Base-by-base conservation (phyloP, 2,113 vertebrate genomes). In the Myotis yumanensis region DNA sequence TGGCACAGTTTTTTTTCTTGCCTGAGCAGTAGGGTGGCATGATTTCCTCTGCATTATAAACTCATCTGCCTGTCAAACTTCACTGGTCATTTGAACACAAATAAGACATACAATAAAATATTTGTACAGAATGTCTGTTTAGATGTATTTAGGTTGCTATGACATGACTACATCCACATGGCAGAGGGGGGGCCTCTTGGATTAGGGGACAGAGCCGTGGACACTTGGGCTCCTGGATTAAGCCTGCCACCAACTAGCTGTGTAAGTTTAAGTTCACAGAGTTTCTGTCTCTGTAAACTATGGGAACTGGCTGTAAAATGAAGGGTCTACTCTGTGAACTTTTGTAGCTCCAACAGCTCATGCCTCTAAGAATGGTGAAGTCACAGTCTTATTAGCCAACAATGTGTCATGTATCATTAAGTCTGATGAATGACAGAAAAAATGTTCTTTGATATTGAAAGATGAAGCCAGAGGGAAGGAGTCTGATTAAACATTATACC, bases 401-500 rank as follows among this genome's bases (percentile, higher is more conserved):
- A 80, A 48, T 52, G 80, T 94, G 80, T 79, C 91, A 54, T 87
- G 32, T 86, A 43, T 93, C 82, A 93, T 86, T 89, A 84, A 77
- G 52, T 69, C 87, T 97, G 91, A 94, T 84, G 86, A 93, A 95
- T 66, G 72, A 73, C 66, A 77, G 72, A 73, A 89, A 75, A 94
- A 89, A 62, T 37, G 20, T 4, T 94, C n/a, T 76, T 40, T 91
- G 89, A 91, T 80, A 20, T 46, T 75, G 79, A 96, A 92, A 48
- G 48, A 93, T 86, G 59, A 81, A 87, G 91, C 76, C 20, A 22
- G 59, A 79, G 72, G 57, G n/a, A 79, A 83, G 88, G 76, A 73
- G 59, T 37, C 12, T 30, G 52, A 46, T 15, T 46, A 18, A 46
- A 57, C 18, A 25, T 64, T 28, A 5, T 0, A 51, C 40, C 17